Conservation (phyloP, 37 sponge, comb jelly and placozoan genomes). For the Hormiphora californensis region DNA sequence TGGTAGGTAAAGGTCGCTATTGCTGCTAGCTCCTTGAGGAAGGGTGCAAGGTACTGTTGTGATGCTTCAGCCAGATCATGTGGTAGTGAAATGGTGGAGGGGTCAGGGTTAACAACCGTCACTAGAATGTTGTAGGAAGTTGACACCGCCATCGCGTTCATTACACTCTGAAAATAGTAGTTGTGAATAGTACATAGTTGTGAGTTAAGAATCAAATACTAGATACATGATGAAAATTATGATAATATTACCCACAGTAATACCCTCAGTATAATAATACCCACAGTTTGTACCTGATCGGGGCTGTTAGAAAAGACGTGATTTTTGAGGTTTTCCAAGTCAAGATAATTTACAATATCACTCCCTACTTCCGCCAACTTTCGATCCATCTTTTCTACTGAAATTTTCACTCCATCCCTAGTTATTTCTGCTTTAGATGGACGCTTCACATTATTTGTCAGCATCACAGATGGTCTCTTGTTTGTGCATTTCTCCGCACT, state of each 20-base stretch:
- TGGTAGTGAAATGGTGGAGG: not conserved
- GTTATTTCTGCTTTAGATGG: conserved; percentile 18
- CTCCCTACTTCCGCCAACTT: conserved; percentile 30
- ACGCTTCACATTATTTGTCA: conserved; percentile 20
- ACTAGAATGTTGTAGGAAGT: conserved; percentile 54
- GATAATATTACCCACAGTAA: not conserved
- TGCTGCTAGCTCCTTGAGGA: not conserved
- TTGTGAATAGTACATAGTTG: not conserved
- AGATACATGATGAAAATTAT: not conserved
- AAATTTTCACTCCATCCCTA: conserved; percentile 1
- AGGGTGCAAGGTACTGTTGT: not conserved
- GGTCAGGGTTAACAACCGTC: conserved; percentile 44
- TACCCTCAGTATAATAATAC: not conserved
- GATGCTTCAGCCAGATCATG: not conserved
- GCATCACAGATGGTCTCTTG: not conserved
- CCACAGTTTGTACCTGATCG: not conserved
- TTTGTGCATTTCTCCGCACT: not conserved
- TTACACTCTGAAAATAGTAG: not conserved
- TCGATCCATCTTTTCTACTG: not conserved
- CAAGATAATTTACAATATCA: conserved; percentile 2
- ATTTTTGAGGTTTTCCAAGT: not conserved
- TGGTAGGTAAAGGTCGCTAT: conserved; percentile 14
- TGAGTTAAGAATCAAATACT: not conserved
- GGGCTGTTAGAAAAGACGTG: not conserved
- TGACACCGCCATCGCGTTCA: conserved; percentile 39